Evolutionary conservation across 2,888 invertebrate species (phyloP).

Genomic region (Papilio protenor): DNA sequence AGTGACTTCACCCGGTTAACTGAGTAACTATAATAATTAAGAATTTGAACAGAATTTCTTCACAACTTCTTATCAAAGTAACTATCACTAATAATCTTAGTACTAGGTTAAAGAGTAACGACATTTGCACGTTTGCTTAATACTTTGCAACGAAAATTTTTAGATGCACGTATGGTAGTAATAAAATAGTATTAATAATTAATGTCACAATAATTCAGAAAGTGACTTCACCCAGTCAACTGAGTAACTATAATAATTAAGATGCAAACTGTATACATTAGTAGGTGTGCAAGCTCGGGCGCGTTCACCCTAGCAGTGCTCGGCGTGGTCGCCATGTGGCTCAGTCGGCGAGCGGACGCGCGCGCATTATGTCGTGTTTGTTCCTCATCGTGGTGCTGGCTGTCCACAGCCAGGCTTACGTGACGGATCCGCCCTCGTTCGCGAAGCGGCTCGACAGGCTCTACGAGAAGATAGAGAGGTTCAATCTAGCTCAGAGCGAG

Average conservation of each 20-base stretch:
- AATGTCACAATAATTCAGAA: background rate
- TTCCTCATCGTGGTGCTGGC: slow-evolving; percentile 62
- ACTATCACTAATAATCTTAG: background rate
- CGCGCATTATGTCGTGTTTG: slow-evolving; percentile 68
- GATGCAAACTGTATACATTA: slow-evolving; percentile 17
- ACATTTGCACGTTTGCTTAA: background rate
- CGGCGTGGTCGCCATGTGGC: slow-evolving; percentile 57
- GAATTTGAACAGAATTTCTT: background rate
- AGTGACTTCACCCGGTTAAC: background rate
- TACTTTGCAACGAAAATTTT: background rate
- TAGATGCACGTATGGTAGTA: background rate
- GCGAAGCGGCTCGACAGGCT: slow-evolving; percentile 66
- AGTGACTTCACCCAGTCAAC: background rate
- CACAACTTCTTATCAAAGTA: background rate
- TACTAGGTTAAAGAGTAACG: background rate
- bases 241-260: background rate
- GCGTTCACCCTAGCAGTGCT: slow-evolving; percentile 46
- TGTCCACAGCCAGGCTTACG: slow-evolving; percentile 62
- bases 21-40: background rate
- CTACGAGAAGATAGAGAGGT: slow-evolving; percentile 69
- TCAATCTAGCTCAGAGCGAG: slow-evolving; percentile 57
- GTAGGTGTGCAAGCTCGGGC: slow-evolving; percentile 34
- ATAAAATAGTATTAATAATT: background rate
- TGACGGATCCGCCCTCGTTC: slow-evolving; percentile 67
- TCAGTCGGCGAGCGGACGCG: slow-evolving; percentile 64